Conservation (phyloP, 2,888 invertebrate genomes). For the Drosophila gaucha region DNA sequence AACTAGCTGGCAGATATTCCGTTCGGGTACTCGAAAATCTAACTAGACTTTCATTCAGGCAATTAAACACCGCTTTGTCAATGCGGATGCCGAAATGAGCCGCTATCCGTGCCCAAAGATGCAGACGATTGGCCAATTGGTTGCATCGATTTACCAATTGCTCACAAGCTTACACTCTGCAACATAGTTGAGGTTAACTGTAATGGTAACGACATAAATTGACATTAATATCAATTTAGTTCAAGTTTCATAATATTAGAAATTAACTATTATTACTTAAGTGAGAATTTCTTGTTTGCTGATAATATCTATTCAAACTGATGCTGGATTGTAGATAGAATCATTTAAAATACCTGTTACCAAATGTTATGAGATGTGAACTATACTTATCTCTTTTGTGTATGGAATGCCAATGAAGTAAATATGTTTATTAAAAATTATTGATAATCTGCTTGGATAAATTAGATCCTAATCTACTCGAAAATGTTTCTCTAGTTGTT, state of each 20-base stretch:
- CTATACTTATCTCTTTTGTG: neutral
- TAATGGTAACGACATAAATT: neutral
- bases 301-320: too few species aligned
- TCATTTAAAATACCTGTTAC: neutral
- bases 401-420: neutral
- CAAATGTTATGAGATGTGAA: neutral
- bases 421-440: neutral
- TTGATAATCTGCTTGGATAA: neutral
- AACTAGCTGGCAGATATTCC: slow-evolving; percentile 29
- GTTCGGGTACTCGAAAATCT: slow-evolving; percentile 15
- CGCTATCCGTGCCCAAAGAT: slow-evolving; percentile 50
- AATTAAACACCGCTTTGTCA: slow-evolving; percentile 76
- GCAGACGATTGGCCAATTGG: slow-evolving; percentile 59
- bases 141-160: slow-evolving; percentile 61
- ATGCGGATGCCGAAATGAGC: slow-evolving; percentile 68
- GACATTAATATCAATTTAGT: neutral
- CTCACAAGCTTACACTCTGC: slow-evolving; percentile 43
- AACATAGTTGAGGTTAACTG: slow-evolving; percentile 8
- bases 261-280: too few species aligned
- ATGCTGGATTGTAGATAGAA: neutral
- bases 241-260: too few species aligned
- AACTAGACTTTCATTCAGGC: slow-evolving; percentile 45
- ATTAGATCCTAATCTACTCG: slow-evolving; percentile 15
- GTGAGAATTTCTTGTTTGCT: too few species aligned
- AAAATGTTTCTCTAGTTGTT: slow-evolving; percentile 15